Evolutionary conservation across 2,113 vertebrate species (phyloP), one percentile per base, ranked within the genome.

Genomic region (Paratilapia polleni): DNA sequence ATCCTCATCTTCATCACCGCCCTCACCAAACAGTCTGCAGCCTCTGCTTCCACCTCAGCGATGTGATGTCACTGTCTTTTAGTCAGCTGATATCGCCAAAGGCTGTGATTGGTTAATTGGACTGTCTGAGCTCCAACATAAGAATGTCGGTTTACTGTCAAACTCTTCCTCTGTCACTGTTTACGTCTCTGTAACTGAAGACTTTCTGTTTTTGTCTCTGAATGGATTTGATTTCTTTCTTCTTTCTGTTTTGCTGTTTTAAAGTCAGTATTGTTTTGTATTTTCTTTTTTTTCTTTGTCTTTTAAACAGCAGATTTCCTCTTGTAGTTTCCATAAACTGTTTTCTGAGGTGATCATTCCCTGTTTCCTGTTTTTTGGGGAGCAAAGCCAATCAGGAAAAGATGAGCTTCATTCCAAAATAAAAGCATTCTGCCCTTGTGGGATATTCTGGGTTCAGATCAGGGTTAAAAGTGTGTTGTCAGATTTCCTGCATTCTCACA

Each of bases 101-200:
- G 26, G 83, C 87, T 82, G 82, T 0, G 58, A 83, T 88, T 87
- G 85, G 82, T 74, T 58, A 54, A 58, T 68, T 15, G 38, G 52
- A 24, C 73, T 20, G 57, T 57, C 22, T 47, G 57, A 31, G 75
- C 75, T 60, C 24, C 68, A 52, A n/a, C 68, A 73, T n/a, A 54
- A 73, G 47, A 73, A 73, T 54, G 68, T 73, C 47, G 22, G 17
- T 54, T 34, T 52, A 28, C 75, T 63, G 26, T 52, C 22, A 52
- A 20, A 47, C 17, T 28, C 22, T n/a, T 47, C 28, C 15, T 56
- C 54, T 60, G 62, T 84, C 62, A 6, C 19, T 58, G n/a, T 84
- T 68, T 78, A 68, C 47, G 17, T 31, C 58, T 77, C 28, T 19
- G 8, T 43, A 20, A 52, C 24, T 38, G 34, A 11, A 41, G 43